A percentile compares a stretch with the other conserved stretches of the same genome.
Evolutionary conservation across 2,113 vertebrate species (phyloP).

Genomic region (Pterocles gutturalis): DNA sequence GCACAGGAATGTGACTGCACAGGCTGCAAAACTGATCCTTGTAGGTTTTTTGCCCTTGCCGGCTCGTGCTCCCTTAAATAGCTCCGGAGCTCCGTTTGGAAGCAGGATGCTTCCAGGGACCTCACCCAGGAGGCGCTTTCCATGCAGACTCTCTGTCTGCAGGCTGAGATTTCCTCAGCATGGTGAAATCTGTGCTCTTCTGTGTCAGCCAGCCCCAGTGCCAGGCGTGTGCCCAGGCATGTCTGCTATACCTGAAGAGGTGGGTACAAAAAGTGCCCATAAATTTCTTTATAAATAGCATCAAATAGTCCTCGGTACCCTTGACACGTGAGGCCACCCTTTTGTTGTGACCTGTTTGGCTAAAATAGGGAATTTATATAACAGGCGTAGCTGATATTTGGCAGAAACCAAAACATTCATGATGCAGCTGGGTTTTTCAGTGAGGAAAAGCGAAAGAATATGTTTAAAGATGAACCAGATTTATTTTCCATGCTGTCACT

Average conservation of each 20-base stretch:
- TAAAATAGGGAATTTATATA: not conserved
- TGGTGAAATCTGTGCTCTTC: not conserved
- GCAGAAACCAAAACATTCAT: not conserved
- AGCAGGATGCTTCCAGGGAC: not conserved
- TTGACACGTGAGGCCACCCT: accelerated
- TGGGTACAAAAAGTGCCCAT: accelerated
- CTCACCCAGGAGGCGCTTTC: not conserved
- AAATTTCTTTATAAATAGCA: not conserved
- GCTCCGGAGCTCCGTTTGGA: not conserved
- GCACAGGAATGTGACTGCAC: not conserved
- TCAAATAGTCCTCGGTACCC: not conserved
- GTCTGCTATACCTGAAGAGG: not conserved
- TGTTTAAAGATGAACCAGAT: not conserved
- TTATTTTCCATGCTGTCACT: not conserved
- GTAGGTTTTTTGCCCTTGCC: not conserved
- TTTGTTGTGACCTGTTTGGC: not conserved
- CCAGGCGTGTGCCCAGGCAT: not conserved
- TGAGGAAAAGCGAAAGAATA: not conserved
- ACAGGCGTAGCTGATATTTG: accelerated
- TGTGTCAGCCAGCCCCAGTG: not conserved
- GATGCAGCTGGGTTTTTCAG: not conserved
- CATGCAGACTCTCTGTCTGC: not conserved
- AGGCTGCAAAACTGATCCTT: not conserved
- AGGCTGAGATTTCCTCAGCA: not conserved
- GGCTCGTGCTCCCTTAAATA: not conserved